Evolutionary conservation across 2,888 invertebrate genomes (phyloP).

Genomic region (Prostheceraeus crozeri): DNA sequence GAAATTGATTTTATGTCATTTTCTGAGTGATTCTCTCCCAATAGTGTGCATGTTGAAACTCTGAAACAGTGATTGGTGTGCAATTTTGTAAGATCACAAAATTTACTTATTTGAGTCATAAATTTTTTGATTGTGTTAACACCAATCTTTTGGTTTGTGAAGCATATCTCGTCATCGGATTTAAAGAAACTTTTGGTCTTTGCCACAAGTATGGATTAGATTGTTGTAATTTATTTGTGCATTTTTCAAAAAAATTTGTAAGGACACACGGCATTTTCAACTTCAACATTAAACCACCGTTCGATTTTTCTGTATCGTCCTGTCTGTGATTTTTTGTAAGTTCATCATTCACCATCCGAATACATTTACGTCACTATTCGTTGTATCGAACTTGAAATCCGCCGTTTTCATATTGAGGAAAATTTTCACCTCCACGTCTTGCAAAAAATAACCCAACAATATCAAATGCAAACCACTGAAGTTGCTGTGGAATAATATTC

Average conservation of each 20-base stretch:
- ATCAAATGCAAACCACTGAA: slow-evolving; percentile 11
- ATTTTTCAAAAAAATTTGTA: slow-evolving; percentile 24
- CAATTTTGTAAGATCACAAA: slow-evolving; percentile 24
- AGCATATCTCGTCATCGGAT: too few species aligned
- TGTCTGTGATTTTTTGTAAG: slow-evolving; percentile 11
- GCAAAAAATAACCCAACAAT: slow-evolving; percentile 21
- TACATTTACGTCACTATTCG: background rate
- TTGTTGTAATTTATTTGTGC: slow-evolving; percentile 10
- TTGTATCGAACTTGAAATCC: background rate
- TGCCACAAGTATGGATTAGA: slow-evolving; percentile 18
- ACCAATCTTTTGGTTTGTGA: slow-evolving; percentile 8
- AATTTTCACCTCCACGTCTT: slow-evolving; percentile 25
- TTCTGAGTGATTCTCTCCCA: slow-evolving; percentile 15
- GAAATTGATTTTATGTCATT: slow-evolving; percentile 25
- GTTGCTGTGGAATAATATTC: slow-evolving; percentile 19
- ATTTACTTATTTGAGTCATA: slow-evolving; percentile 3
- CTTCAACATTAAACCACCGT: too few species aligned
- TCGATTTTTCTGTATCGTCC: slow-evolving; percentile 21
- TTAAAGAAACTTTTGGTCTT: background rate
- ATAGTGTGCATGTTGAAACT: slow-evolving; percentile 24
- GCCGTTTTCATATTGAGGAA: background rate
- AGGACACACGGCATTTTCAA: too few species aligned
- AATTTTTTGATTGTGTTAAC: slow-evolving; percentile 21
- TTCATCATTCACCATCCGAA: slow-evolving; percentile 17
- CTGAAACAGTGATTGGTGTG: slow-evolving; percentile 19